Evolutionary conservation across 2,888 invertebrate genomes (phyloP).

Genomic region (Habrosyne pyritoides): DNA sequence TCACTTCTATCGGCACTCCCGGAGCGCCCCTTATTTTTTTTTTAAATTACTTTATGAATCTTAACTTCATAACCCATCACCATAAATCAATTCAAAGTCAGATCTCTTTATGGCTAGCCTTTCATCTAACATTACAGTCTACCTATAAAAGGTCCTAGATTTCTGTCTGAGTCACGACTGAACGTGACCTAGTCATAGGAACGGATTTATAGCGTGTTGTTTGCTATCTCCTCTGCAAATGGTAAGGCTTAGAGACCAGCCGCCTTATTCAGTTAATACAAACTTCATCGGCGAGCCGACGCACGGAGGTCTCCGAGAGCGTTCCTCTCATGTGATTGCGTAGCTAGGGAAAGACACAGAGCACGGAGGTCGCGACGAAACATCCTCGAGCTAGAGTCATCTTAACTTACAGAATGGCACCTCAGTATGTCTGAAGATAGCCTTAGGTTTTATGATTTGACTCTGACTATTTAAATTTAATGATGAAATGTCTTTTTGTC

Average conservation of each 20-base stretch:
- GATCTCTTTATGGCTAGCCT: background rate
- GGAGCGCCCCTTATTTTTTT: no score
- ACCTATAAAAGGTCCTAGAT: constrained; percentile 3
- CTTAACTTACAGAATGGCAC: no score
- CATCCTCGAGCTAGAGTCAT: no score
- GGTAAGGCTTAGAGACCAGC: background rate
- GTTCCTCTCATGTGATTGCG: no score
- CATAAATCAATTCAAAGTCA: background rate
- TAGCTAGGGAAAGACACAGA: no score
- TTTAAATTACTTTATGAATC: no score
- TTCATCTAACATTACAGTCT: background rate
- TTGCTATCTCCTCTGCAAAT: background rate
- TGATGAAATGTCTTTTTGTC: no score
- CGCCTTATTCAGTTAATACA: no score
- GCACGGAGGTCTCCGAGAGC: no score
- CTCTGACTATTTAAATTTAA: background rate
- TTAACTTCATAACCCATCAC: background rate
- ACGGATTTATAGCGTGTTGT: constrained; percentile 26
- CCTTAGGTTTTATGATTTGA: background rate
- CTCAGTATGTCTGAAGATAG: background rate
- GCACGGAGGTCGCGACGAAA: no score
- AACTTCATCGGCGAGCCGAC: no score
- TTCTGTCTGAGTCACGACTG: constrained; percentile 21
- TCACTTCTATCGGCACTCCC: no score
- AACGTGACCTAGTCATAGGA: constrained; percentile 25